Base-by-base conservation (phyloP, 2,888 invertebrate genomes). In the Mylabris sibirica region DNA sequence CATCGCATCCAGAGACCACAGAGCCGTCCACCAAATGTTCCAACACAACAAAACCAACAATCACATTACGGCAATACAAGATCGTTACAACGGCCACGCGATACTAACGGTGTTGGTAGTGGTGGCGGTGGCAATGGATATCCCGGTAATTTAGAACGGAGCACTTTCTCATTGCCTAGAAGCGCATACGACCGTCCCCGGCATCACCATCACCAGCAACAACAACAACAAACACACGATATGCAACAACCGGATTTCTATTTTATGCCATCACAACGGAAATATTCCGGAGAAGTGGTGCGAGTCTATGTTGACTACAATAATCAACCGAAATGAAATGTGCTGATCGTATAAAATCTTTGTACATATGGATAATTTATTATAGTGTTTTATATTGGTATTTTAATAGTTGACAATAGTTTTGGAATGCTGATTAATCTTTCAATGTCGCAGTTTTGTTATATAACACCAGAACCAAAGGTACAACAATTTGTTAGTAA, bases 261-360 rank as follows among this genome's bases (percentile, higher is more conserved):
- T 86, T 97, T 96, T 85, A 96, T 97, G 96, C 96, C 96, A 60
- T 95, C 95, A 72, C 97, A 97, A 83, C 87, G 97, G 73, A 96
- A 96, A 85, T 96, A 96, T 85, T 95, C 96, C 79, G 96, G 96
- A 76, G 96, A 96, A 88, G 92, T 93, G 35, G 93, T 94, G 65
- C 87, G 94, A 77, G 94, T 94, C 53, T 94, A 92, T 83, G 94
- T 94, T 41, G 93, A 93, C 83, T 93, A 93, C 81, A 92, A 92
- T 81, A 92, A 91, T 82, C 89, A 90, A 79, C 88, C 89, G 66
- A 89, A 90, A 82, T 88, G 64, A 57, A 57, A 61, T 24, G 49
- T 60, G 24, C 49, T 38, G 60, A 62, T n/a, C 57, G n/a, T n/a
- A n/a, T n/a, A n/a, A 61, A 68, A 65, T 65, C 60, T 68, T n/a